Evolutionary conservation across 2,888 invertebrate species (phyloP).

Genomic region (Andrena hattorfiana): DNA sequence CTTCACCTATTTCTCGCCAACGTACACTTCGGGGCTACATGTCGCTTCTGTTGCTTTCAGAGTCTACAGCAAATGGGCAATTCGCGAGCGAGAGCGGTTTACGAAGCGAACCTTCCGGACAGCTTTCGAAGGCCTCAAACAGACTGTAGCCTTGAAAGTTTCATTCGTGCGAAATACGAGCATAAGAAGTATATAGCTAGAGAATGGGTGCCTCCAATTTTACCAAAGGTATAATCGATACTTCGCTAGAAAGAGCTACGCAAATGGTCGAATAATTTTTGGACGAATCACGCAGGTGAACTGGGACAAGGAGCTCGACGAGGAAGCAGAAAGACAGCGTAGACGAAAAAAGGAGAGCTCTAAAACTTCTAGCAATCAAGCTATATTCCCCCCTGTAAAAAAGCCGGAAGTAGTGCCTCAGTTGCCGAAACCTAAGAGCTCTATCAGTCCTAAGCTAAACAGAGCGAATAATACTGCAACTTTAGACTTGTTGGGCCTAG

Average conservation of each 20-base stretch:
- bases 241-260: background rate
- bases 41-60: slow-evolving; percentile 80
- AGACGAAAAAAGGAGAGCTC: slow-evolving; percentile 92
- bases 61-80: slow-evolving; percentile 99
- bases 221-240: slow-evolving; percentile 89
- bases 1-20: background rate
- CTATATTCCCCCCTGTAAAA: slow-evolving; percentile 82
- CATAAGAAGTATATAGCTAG: slow-evolving; percentile 99
- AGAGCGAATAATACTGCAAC: slow-evolving; percentile 84
- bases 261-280: background rate
- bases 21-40: background rate
- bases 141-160: slow-evolving; percentile 96
- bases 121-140: slow-evolving; percentile 98
- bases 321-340: slow-evolving; percentile 93
- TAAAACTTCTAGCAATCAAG: slow-evolving; percentile 85
- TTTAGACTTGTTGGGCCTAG: slow-evolving; percentile 86
- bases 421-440: slow-evolving; percentile 87
- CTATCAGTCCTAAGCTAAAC: slow-evolving; percentile 86
- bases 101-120: slow-evolving; percentile 98
- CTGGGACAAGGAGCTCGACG: slow-evolving; percentile 95
- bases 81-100: slow-evolving; percentile 97
- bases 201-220: slow-evolving; percentile 96
- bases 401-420: slow-evolving; percentile 86
- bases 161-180: slow-evolving; percentile 99
- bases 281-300: slow-evolving; percentile 82